Percentiles rank a stretch among this genome's conserved stretches.
Conservation (phyloP, 2,113 vertebrate genomes). For the Dicrurus megarhynchus region DNA sequence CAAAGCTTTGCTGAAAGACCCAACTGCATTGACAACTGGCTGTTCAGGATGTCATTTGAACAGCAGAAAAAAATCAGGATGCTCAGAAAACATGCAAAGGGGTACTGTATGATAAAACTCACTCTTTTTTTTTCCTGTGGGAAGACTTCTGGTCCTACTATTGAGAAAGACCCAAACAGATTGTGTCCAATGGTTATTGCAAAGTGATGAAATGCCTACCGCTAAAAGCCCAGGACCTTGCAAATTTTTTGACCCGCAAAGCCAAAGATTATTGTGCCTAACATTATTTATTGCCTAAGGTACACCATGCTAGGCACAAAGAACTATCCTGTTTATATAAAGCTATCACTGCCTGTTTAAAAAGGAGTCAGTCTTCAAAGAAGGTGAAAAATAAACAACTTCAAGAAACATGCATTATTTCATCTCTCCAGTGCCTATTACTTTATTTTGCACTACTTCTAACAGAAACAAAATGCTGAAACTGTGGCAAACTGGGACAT, state of each 20-base stretch:
- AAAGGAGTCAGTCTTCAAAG: neutral
- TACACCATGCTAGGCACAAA: neutral
- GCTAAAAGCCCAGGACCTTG: neutral
- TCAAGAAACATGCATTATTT: neutral
- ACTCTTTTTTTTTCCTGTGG: neutral
- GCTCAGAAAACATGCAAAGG: neutral
- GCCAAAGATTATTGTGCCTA: neutral
- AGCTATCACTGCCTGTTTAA: neutral
- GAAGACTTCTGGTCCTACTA: neutral
- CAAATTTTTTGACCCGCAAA: neutral
- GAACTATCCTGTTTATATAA: neutral
- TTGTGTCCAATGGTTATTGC: neutral
- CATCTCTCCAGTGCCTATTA: neutral
- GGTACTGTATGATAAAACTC: neutral
- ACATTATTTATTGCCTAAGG: neutral
- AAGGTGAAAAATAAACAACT: neutral
- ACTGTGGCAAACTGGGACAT: neutral
- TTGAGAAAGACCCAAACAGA: neutral
- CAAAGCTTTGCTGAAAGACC: neutral
- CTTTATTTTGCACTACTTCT: neutral
- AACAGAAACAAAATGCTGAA: neutral
- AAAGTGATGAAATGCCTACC: neutral
- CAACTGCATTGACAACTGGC: neutral
- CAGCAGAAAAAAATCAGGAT: neutral
- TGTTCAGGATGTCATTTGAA: neutral